Evolutionary conservation across 2,888 invertebrate genomes (phyloP), one percentile per base, ranked within the genome.

Genomic region (Drosophila infuscata): DNA sequence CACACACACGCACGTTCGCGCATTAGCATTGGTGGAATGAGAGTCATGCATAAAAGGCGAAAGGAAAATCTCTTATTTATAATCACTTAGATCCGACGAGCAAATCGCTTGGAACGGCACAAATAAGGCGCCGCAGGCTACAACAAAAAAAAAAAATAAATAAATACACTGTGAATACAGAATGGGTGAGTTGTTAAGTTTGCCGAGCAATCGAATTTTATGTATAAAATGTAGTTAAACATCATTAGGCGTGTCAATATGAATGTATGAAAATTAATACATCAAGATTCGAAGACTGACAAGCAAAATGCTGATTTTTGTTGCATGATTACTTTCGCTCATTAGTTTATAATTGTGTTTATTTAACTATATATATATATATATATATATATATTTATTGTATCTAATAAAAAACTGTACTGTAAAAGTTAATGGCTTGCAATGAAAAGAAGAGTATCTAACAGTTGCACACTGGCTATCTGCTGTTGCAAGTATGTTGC

Each of bases 11-110:
- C 66, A 66, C 52, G 46, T 9, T 30, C 20, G 17, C 49, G 65
- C 71, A 79, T 79, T 68, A 70, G 75, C 75, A 79, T 77, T 74
- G 32, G 51, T 51, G 33, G 35, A 41, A 20, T 63, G 46, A 46
- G 17, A 48, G 3, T 0, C n/a, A 52, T 15, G 35, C 25, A 36
- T 6, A 17, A 35, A 35, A 25, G 33, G 15, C 35, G 62, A 68
- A 60, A 58, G 61, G 48, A 36, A 79, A 70, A 82, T 85, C 79
- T 79, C 79, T 89, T 88, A 81, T 88, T 85, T 89, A 88, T 87
- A 87, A 87, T 87, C 88, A 79, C 83, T 88, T 78, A 79, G 72
- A 87, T 81, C 82, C 82, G 73, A 62, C 70, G 35, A 76, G 67
- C 65, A 72, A 79, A 79, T 80, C 58, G 75, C 68, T 59, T 69